A percentile compares a stretch with the other conserved stretches of the same genome.
These are phyloP conservation scores for Noctua pronuba DNA, from an alignment of 2,888 invertebrate genomes.

Conservation along the genomic window DNA sequence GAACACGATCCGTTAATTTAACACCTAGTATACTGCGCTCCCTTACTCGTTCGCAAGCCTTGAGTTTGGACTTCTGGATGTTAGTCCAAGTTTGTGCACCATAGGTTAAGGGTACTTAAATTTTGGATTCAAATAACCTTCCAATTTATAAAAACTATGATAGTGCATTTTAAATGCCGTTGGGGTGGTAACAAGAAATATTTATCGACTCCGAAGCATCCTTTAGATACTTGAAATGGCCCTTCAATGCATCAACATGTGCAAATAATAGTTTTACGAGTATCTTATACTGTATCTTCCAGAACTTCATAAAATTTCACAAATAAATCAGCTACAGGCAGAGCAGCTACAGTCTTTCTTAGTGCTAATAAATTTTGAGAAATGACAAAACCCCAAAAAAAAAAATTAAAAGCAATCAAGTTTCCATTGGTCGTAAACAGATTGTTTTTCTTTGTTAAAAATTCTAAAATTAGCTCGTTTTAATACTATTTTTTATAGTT, in stretches of 20 bases:
- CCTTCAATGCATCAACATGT: constrained; percentile 17
- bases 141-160: neutral
- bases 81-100: neutral
- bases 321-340: neutral
- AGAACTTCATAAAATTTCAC: too few relatives aligned
- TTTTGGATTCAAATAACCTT: neutral
- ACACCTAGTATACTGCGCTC: neutral
- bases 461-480: neutral
- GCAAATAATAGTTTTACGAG: constrained; percentile 26
- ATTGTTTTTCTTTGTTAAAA: neutral
- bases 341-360: neutral
- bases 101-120: neutral
- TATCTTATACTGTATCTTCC: neutral
- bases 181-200: neutral
- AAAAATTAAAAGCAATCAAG: neutral
- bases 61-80: neutral
- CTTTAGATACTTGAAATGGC: neutral
- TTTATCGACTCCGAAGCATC: constrained; percentile 8
- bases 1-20: neutral
- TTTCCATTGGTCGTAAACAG: neutral
- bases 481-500: neutral
- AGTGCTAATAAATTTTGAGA: neutral
- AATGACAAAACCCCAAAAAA: neutral
- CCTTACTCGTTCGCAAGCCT: neutral
- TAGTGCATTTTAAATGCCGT: neutral